Base-by-base conservation (phyloP, 2,113 vertebrate species). In the Glareola pratincola region DNA sequence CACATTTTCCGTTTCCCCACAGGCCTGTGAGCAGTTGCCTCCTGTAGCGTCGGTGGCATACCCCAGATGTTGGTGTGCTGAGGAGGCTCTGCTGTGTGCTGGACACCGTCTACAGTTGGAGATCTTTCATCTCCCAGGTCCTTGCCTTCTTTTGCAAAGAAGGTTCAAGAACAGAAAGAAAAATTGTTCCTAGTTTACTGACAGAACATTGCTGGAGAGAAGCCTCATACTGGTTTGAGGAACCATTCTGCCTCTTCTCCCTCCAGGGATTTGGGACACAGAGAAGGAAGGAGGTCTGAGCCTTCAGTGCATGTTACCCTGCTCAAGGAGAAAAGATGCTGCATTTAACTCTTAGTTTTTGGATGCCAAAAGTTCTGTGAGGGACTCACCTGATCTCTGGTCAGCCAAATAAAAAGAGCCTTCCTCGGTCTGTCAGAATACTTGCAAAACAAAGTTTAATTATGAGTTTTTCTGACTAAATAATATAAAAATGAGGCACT, bases 401-500 rank as follows among this genome's bases (percentile, higher is more conserved):
- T 84, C 56, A 68, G 41, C 34, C 85, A 92, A 96, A 86, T 73
- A 85, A 94, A 94, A 86, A 22, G 17, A 91, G 8, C 6, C 54
- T 72, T 87, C 77, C 60, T 85, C 26, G 4, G 19, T 73, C 80
- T 94, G 92, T 45, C 88, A 62, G 47, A 91, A 95, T 32, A 39
- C 53, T 94, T 93, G 91, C 85, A 97, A 98, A 97, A 97, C 81
- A 95, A 96, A 96, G 85, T 67, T 95, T 95, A 97, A 95, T 95
- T 95, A 95, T n/a, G 3, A 86, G 36, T 89, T 93, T 47, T 85
- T 94, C 66, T 87, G 57, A 50, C 50, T 89, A 93, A 88, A 78
- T 84, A 91, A 66, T 90, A 95, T 84, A 87, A 97, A 96, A 97
- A 45, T 4, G 14, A 90, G 56, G 94, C 64, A 39, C 77, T 97